Percentiles rank a stretch among this genome's conserved stretches.
These are phyloP conservation scores for Trachurus trachurus DNA, from an alignment of 2,797 vertebrate species.

Conservation along the genomic window DNA sequence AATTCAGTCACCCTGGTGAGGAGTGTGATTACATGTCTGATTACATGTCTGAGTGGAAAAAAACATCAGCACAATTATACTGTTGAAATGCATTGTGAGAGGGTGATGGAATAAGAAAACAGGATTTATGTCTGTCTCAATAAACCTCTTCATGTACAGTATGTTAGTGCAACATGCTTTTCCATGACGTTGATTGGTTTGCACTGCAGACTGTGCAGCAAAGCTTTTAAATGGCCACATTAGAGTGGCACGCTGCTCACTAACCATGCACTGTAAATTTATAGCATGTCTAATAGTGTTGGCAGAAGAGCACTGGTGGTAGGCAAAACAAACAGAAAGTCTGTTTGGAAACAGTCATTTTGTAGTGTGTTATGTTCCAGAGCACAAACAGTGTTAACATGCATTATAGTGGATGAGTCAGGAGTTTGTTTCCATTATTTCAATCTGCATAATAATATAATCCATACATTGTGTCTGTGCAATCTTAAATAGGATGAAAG, in stretches of 20 bases:
- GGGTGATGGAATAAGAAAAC: constrained; percentile 19
- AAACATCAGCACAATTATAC: constrained; percentile 45
- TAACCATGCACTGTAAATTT: constrained; percentile 54
- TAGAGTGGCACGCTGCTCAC: constrained; percentile 38
- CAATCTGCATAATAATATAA: constrained; percentile 16
- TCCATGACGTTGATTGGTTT: constrained; percentile 22
- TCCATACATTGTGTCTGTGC: background rate
- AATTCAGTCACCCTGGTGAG: constrained; percentile 54
- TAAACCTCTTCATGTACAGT: constrained; percentile 11
- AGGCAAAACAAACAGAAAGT: constrained; percentile 48
- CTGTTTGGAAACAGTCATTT: constrained; percentile 25
- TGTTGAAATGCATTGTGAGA: constrained; percentile 28
- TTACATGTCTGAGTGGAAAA: constrained; percentile 48
- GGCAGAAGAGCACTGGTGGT: constrained; percentile 36
- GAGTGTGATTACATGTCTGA: constrained; percentile 37
- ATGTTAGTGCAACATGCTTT: background rate
- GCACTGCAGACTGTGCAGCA: constrained; percentile 30
- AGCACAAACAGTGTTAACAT: constrained; percentile 16
- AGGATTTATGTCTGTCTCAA: constrained; percentile 21
- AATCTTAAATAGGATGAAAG: constrained; percentile 16
- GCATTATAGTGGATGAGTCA: constrained; percentile 45
- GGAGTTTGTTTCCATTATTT: constrained; percentile 34
- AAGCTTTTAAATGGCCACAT: constrained; percentile 33
- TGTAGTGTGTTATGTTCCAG: constrained; percentile 21
- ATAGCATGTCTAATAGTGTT: constrained; percentile 50